Conservation (phyloP, 2,888 invertebrate genomes). For the Aleiodes leptofemur region DNA sequence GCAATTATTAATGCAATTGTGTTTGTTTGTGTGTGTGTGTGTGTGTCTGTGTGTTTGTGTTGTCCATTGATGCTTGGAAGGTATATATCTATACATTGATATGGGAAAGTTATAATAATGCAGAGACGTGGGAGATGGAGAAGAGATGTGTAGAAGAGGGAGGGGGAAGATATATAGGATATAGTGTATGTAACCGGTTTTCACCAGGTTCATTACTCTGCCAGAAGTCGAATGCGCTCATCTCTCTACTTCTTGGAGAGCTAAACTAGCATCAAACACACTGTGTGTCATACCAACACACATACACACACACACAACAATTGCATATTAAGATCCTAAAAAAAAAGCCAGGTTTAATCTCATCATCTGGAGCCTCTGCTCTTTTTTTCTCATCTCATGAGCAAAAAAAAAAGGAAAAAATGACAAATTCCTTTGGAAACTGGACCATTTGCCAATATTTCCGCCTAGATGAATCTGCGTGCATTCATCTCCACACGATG, state of each 20-base stretch:
- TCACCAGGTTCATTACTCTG: constrained; percentile 74
- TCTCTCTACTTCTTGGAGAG: constrained; percentile 67
- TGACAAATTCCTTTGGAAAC: not conserved
- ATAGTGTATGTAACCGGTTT: constrained; percentile 72
- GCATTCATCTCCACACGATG: not conserved
- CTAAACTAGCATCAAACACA: constrained; percentile 24
- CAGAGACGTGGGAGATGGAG: constrained; percentile 8
- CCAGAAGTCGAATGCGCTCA: constrained; percentile 63
- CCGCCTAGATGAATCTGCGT: too few species aligned
- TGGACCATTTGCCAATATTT: not conserved
- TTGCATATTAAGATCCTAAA: too few species aligned
- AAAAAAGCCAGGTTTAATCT: too few species aligned
- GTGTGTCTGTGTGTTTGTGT: too few species aligned
- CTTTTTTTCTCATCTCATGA: too few species aligned
- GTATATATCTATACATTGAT: constrained; percentile 52
- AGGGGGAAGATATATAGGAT: constrained; percentile 51
- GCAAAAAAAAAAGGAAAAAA: too few species aligned
- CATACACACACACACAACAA: not conserved
- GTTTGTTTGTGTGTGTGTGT: too few species aligned
- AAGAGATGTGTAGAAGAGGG: constrained; percentile 8
- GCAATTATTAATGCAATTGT: too few species aligned
- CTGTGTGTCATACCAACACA: constrained; percentile 2
- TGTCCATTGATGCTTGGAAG: not conserved
- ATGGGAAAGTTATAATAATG: constrained; percentile 38
- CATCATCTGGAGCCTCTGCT: too few species aligned